These are phyloP conservation scores for Drosophila micromelanica DNA, from an alignment of 1,140 invertebrate genomes.

Conservation along the genomic window DNA sequence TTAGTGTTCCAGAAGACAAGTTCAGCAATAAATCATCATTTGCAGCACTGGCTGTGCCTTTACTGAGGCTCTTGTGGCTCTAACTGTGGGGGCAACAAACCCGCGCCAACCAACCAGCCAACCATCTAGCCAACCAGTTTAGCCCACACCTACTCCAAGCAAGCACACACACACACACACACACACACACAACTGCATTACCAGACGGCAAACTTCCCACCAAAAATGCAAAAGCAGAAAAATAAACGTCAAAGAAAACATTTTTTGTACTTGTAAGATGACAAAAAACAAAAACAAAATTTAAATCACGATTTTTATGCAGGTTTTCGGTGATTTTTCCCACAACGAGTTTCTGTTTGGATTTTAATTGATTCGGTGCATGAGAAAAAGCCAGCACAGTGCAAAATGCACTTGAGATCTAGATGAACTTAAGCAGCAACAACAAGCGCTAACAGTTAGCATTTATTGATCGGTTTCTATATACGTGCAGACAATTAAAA, in stretches of 20 bases:
- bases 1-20: conserved; percentile 71
- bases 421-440: conserved; percentile 72
- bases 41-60: conserved; percentile 22
- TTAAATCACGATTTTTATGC: conserved; percentile 76
- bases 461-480: not conserved
- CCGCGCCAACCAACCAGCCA: conserved; percentile 23
- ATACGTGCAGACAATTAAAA: conserved; percentile 14
- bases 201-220: conserved; percentile 52
- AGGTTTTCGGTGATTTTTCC: conserved; percentile 78
- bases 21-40: conserved; percentile 79
- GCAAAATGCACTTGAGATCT: conserved; percentile 74
- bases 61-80: not conserved
- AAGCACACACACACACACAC: conserved; percentile 30
- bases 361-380: conserved; percentile 74
- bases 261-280: conserved; percentile 55
- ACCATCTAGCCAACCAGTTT: conserved; percentile 68
- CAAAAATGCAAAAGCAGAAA: conserved; percentile 68
- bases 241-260: conserved; percentile 70
- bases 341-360: conserved; percentile 69
- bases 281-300: conserved; percentile 52
- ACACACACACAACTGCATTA: conserved; percentile 15
- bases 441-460: conserved; percentile 38
- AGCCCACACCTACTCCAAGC: conserved; percentile 72
- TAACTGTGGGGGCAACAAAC: conserved; percentile 50
- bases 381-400: conserved; percentile 65